Conservation (phyloP, 2,797 vertebrate species). For the Enteromius paludinosus region DNA sequence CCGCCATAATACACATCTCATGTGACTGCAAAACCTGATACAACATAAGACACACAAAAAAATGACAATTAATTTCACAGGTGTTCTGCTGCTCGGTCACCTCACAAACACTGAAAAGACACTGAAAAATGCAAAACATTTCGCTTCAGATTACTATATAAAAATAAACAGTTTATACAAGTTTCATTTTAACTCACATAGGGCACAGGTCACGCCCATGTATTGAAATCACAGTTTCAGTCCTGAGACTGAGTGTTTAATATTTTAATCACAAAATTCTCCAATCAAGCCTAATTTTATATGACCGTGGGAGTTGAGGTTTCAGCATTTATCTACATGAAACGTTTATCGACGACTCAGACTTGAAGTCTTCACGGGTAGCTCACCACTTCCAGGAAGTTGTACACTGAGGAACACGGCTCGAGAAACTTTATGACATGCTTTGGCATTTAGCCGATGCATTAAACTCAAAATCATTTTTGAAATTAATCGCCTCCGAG, state of each 20-base stretch:
- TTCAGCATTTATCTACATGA: background rate
- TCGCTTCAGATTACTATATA: background rate
- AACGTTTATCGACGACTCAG: background rate
- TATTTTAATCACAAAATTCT: background rate
- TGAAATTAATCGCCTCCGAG: background rate
- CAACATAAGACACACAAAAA: background rate
- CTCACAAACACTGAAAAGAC: background rate
- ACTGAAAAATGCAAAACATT: background rate
- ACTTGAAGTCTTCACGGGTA: background rate
- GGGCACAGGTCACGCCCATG: background rate
- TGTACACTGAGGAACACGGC: constrained; percentile 1
- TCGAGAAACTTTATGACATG: background rate
- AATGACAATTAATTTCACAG: background rate
- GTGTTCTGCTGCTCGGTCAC: background rate
- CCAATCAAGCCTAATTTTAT: background rate
- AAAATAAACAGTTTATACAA: background rate
- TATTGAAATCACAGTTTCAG: background rate
- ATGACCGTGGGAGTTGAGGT: background rate
- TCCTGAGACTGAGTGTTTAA: background rate
- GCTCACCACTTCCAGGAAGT: constrained; percentile 38
- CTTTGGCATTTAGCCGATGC: background rate
- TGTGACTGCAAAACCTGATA: background rate
- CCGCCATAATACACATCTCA: background rate
- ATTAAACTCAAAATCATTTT: background rate
- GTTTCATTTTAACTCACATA: background rate